Base-by-base conservation (phyloP, 2,888 invertebrate species). In the Brachyopa scutellaris region DNA sequence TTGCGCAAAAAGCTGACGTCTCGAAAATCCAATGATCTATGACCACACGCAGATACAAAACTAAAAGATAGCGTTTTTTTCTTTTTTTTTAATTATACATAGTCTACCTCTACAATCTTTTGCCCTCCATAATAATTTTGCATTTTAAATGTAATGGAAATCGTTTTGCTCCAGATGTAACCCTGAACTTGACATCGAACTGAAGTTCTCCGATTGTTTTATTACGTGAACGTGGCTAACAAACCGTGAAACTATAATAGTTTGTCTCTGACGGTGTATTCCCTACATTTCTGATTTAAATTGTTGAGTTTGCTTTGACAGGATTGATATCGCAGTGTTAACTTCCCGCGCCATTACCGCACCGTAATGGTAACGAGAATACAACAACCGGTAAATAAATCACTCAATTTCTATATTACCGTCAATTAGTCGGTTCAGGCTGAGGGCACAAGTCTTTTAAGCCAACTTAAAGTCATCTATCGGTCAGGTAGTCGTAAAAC, bases 151-250 rank as follows among this genome's bases (percentile, higher is more conserved):
- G 36, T 13, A 26, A 61, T 38, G 51, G 23, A 13, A 66, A 55
- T 62, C 80, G 80, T 66, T 76, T 51, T 70, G 76, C 82, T 82
- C 70, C 55, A 82, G 64, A 61, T 82, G 72, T 40, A 77, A 61
- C 82, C 82, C 82, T 82, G 82, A 82, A 77, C 82, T 82, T 82
- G 82, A 77, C 82, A 77, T 70, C 66, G 9, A 17, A 31, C 9
- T 13, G 33, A 38, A 31, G 70, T 19, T 70, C 49, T 66, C 61
- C 11, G 40, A 15, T 73, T 33, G 42, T 70, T 70, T 76, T 76
- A 76, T 82, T 76, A 76, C 76, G 40, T 70, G 66, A 76, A 82
- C 80, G 45, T 77, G 77, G 77, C 62, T 49, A 77, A 70, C 62
- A 70, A 69, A 70, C 77, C 70, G 26, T 76, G 76, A 70, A 76